Evolutionary conservation across 2,113 vertebrate genomes (phyloP).

Genomic region (Cheirogaleus medius): DNA sequence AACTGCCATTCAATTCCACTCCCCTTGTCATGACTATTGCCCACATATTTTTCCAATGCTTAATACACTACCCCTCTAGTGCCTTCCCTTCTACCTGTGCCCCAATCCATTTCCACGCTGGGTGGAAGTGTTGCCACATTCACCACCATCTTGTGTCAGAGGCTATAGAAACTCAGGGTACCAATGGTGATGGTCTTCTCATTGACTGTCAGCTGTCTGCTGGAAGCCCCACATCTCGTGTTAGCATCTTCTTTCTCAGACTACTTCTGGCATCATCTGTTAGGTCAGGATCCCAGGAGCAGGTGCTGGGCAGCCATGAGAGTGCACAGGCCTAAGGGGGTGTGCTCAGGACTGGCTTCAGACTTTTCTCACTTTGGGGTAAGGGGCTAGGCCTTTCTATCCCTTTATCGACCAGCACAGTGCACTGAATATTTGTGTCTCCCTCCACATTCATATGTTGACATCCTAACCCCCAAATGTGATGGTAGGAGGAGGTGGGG

Average conservation of each 20-base stretch:
- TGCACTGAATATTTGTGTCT: background rate
- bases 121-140: background rate
- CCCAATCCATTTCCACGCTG: background rate
- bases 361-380: background rate
- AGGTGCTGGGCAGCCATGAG: background rate
- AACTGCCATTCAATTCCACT: background rate
- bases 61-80: too few species aligned
- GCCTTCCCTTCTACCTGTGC: background rate
- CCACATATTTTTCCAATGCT: background rate
- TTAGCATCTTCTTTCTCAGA: background rate
- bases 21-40: background rate
- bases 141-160: background rate
- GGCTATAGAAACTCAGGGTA: rapidly evolving
- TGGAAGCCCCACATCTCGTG: background rate
- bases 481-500: background rate
- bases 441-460: background rate
- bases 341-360: background rate
- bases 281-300: background rate
- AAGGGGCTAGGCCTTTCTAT: background rate
- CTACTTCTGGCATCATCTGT: background rate
- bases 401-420: background rate
- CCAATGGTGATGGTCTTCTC: background rate
- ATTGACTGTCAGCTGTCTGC: background rate
- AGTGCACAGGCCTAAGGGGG: rapidly evolving
- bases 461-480: background rate